Base-by-base conservation (phyloP, 2,888 invertebrate genomes). In the Orchesella flavescens region DNA sequence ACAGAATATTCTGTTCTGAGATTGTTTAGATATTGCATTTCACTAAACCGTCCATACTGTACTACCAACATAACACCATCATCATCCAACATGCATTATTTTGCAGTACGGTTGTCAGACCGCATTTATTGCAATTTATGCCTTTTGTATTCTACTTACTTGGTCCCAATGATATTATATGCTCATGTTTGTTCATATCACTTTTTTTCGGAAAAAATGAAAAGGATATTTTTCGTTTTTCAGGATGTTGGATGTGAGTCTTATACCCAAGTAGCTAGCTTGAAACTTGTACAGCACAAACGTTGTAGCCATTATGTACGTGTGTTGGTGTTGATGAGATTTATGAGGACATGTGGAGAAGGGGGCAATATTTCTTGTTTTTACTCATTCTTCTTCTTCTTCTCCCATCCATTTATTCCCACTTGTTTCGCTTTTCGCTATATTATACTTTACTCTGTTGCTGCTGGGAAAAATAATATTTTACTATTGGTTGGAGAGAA, bases 291-390 rank as follows among this genome's bases (percentile, higher is more conserved):
- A 49, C 17, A 3, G 59, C 12, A 43, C 10, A 65, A 43, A 15
- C 10, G n/a, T 15, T 17, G 4, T n/a, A 44, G n/a, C 65, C 10
- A 10, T 10, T 44, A 44, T 65, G 65, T 65, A 65, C 65, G 61
- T 61, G 65, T 65, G 65, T 78, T 73, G 72, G 76, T 83, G 82
- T 76, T 83, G 82, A 76, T 83, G 76, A 83, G 76, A 83, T 76
- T 76, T 77, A 83, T 83, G 82, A 76, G 59, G 82, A 83, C 81
- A 21, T 81, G 81, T 81, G 74, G 75, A 81, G 81, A 81, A 81
- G 81, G 81, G 81, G 69, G 81, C 79, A 83, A 75, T 74, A 80
- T 83, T 72, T 76, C 71, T 80, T 80, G 75, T 77, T 73, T 72
- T 77, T 74, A 74, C 82, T 83, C 83, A 69, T 65, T 77, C 74